phyloP scores from a whole-genome alignment of 2,113 vertebrate genomes.

The Furnarius figulus region DNA sequence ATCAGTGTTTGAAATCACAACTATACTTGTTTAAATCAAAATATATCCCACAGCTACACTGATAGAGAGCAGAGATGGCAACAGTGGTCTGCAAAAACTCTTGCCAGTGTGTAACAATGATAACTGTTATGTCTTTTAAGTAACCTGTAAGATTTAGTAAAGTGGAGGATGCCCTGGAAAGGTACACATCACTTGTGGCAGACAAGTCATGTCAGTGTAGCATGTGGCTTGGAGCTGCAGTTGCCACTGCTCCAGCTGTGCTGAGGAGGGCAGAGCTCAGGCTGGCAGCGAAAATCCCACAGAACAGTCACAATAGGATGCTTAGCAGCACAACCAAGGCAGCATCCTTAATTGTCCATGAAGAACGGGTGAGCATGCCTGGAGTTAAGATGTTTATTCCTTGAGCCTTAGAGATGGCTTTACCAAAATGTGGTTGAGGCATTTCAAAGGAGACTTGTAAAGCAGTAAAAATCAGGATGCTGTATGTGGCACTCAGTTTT shows the following conservation, averaged over 20 bases:
- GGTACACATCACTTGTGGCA: rapidly evolving
- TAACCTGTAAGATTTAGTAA: neutral
- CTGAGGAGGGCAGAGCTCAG: neutral
- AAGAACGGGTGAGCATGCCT: neutral
- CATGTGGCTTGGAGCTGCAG: neutral
- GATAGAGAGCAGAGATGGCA: neutral
- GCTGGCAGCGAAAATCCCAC: neutral
- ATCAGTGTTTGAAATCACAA: neutral
- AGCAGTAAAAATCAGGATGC: neutral
- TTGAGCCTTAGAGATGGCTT: neutral
- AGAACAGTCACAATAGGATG: neutral
- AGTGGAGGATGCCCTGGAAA: neutral
- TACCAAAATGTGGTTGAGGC: neutral
- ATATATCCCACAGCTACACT: neutral
- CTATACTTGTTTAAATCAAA: neutral
- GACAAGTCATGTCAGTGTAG: neutral
- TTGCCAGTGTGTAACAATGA: neutral
- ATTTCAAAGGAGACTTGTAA: neutral
- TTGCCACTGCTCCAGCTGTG: neutral
- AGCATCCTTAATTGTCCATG: neutral
- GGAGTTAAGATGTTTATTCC: neutral
- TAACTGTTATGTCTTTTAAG: neutral
- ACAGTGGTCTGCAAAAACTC: neutral
- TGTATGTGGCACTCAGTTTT: neutral
- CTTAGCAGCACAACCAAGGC: neutral